A percentile compares a stretch with the other conserved stretches of the same genome.
These are phyloP conservation scores for Platysteira castanea DNA, from an alignment of 2,113 vertebrate species.

Conservation along the genomic window DNA sequence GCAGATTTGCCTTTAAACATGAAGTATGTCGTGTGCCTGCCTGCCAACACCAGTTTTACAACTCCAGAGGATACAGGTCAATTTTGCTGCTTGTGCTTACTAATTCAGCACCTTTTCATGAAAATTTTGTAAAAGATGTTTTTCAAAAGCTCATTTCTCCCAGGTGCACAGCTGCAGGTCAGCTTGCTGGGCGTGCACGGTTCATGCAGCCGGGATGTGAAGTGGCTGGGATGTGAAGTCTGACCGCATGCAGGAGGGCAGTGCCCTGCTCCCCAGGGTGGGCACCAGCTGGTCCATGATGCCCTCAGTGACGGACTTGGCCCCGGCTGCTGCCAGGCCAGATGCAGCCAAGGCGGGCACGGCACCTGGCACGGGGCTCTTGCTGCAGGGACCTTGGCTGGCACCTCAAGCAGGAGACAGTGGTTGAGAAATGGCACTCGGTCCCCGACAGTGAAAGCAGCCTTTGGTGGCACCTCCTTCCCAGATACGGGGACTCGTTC, in stretches of 20 bases:
- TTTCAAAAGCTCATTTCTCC: background rate
- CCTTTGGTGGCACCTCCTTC: background rate
- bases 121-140: background rate
- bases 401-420: background rate
- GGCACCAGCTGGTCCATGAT: accelerated
- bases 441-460: accelerated
- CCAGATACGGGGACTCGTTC: background rate
- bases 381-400: background rate
- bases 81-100: background rate
- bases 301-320: accelerated
- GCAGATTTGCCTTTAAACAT: slow-evolving; percentile 11
- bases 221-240: accelerated
- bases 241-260: accelerated
- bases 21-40: background rate
- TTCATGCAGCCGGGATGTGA: accelerated
- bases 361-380: background rate
- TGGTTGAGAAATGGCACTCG: accelerated
- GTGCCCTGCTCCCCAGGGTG: background rate
- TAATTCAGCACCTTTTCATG: background rate
- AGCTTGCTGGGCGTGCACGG: accelerated
- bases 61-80: background rate
- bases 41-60: background rate
- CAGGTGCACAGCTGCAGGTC: accelerated
- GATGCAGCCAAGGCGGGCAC: background rate
- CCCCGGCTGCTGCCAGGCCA: accelerated